phyloP scores from a whole-genome alignment of 2,113 vertebrate genomes.

The Apistogramma diplotaenia region DNA sequence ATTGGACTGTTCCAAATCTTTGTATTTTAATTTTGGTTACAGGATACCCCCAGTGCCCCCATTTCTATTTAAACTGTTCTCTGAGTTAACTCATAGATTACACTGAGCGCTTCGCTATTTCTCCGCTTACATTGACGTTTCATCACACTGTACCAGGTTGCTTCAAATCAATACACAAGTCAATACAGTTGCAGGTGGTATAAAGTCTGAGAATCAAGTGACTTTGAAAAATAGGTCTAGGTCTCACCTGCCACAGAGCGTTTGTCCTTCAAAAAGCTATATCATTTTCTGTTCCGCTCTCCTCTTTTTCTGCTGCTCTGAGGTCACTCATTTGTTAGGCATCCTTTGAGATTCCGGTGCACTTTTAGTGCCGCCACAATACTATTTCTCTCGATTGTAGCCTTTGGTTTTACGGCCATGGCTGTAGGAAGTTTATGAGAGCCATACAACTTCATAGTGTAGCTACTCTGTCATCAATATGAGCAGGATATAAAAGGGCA shows the following conservation, averaged over 20 bases:
- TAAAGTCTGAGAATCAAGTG: slow-evolving; percentile 54
- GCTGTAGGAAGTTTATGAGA: slow-evolving; percentile 57
- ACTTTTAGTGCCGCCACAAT: slow-evolving; percentile 26
- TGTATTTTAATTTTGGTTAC: slow-evolving; percentile 67
- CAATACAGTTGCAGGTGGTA: slow-evolving; percentile 44
- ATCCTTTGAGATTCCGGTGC: slow-evolving; percentile 44
- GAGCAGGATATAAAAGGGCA: slow-evolving; percentile 61
- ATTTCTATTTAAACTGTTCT: slow-evolving; percentile 63
- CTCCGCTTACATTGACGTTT: slow-evolving; percentile 54
- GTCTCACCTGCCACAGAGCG: slow-evolving; percentile 49
- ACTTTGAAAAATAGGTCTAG: slow-evolving; percentile 69
- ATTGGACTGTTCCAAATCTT: slow-evolving; percentile 69
- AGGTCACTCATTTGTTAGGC: slow-evolving; percentile 61
- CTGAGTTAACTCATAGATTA: slow-evolving; percentile 58
- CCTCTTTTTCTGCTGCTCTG: slow-evolving; percentile 39
- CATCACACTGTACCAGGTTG: slow-evolving; percentile 57
- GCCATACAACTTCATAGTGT: slow-evolving; percentile 53
- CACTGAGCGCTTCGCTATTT: slow-evolving; percentile 45
- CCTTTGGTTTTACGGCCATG: slow-evolving; percentile 53
- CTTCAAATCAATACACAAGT: slow-evolving; percentile 60
- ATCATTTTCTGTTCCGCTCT: slow-evolving; percentile 50
- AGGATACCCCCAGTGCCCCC: slow-evolving; percentile 56
- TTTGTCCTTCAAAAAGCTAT: slow-evolving; percentile 37
- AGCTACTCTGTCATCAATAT: slow-evolving; percentile 42
- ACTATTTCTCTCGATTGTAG: slow-evolving; percentile 58